phyloP scores from a whole-genome alignment of 2,888 invertebrate genomes.

The Phengaris alcon region DNA sequence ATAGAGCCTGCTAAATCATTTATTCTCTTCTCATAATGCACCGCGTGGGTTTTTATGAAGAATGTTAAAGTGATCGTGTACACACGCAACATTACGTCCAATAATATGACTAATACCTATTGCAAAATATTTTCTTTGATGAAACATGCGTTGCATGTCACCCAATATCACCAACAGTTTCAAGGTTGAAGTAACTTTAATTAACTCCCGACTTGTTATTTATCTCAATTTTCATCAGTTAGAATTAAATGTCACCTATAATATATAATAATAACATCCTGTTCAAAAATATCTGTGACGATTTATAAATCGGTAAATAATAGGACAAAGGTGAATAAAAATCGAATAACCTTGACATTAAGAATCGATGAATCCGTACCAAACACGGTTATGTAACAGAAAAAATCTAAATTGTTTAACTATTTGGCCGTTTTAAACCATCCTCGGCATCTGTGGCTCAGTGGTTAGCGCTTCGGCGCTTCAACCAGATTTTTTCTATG shows the following conservation, averaged over 20 bases:
- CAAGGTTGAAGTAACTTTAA: neutral
- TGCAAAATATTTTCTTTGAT: neutral
- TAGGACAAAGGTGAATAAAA: constrained; percentile 4
- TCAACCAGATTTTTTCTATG: too few species aligned
- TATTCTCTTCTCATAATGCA: neutral
- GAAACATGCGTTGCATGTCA: neutral
- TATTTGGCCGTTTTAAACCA: neutral
- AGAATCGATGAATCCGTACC: neutral
- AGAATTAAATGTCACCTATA: neutral
- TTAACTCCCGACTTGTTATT: neutral
- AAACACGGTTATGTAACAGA: neutral
- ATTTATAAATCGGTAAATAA: constrained; percentile 1
- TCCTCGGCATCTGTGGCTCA: too few species aligned
- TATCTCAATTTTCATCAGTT: neutral
- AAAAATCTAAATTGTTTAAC: neutral
- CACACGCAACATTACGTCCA: neutral
- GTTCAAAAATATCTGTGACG: neutral
- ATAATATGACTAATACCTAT: neutral
- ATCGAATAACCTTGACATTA: neutral
- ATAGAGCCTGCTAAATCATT: neutral
- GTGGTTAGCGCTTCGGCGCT: too few species aligned
- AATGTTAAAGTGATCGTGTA: neutral
- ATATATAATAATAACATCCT: too few species aligned
- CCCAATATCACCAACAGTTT: neutral
- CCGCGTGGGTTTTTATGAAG: constrained; percentile 5